phyloP scores from a whole-genome alignment of 2,797 vertebrate genomes.

The Cheirogaleus major region DNA sequence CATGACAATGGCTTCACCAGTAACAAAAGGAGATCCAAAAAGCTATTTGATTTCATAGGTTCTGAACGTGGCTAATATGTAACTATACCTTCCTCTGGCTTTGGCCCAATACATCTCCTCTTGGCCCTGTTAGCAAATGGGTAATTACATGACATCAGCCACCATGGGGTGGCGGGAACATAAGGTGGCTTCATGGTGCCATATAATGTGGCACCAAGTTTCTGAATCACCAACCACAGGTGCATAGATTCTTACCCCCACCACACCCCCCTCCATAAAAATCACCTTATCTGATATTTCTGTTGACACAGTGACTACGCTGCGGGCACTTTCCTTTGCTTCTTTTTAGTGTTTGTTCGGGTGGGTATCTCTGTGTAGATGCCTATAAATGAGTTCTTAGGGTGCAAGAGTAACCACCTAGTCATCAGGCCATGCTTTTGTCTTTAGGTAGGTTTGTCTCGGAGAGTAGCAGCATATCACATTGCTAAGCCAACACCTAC shows the following conservation, averaged over 20 bases:
- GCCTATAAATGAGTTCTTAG: slow-evolving; percentile 16
- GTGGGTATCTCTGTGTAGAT: slow-evolving; percentile 41
- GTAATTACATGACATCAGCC: slow-evolving; percentile 72
- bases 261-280: slow-evolving; percentile 51
- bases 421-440: slow-evolving; percentile 3
- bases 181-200: slow-evolving; percentile 60
- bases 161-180: slow-evolving; percentile 30
- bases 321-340: slow-evolving; percentile 59
- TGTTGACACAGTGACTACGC: slow-evolving; percentile 73
- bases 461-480: slow-evolving; percentile 20
- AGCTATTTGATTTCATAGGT: neutral
- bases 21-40: slow-evolving; percentile 16
- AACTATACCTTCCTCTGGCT: slow-evolving; percentile 48
- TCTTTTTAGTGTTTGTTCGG: slow-evolving; percentile 67
- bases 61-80: slow-evolving; percentile 9
- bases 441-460: slow-evolving; percentile 31
- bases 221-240: slow-evolving; percentile 75
- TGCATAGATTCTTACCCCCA: neutral
- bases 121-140: slow-evolving; percentile 63
- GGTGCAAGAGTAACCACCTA: neutral
- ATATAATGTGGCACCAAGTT: slow-evolving; percentile 70
- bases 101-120: slow-evolving; percentile 65
- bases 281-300: slow-evolving; percentile 64
- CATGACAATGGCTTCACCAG: neutral
- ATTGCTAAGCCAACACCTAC: slow-evolving; percentile 40